phyloP scores from a whole-genome alignment of 2,113 vertebrate genomes.

The Platysternon megacephalum region DNA sequence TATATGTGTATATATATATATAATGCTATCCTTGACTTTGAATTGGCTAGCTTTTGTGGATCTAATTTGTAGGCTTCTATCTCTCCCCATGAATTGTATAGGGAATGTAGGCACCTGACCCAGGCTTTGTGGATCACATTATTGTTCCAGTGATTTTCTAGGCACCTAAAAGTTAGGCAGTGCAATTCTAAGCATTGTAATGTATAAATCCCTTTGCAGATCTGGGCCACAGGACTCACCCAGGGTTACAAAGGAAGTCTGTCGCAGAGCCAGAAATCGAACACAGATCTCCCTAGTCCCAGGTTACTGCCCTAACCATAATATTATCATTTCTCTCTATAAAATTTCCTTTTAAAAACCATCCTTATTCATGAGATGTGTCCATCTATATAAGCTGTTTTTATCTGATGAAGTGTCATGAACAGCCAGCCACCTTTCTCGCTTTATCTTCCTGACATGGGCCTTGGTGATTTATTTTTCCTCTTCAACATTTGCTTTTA shows the following conservation, averaged over 20 bases:
- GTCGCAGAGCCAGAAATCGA: neutral
- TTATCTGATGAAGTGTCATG: constrained; percentile 29
- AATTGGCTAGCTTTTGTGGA: no score
- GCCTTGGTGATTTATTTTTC: neutral
- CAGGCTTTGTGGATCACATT: neutral
- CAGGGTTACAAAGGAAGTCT: neutral
- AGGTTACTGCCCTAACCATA: neutral
- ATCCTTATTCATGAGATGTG: constrained; percentile 33
- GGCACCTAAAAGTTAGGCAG: neutral
- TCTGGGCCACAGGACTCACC: neutral
- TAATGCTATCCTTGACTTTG: no score
- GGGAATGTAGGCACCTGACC: neutral
- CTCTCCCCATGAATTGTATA: neutral
- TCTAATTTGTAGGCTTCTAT: neutral
- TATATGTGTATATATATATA: no score
- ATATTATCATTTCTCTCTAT: constrained; percentile 52
- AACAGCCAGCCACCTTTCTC: constrained; percentile 11
- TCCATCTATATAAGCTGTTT: constrained; percentile 31
- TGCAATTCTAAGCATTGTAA: neutral
- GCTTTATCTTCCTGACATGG: accelerated
- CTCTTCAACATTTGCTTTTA: constrained; percentile 56
- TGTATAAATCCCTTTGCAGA: neutral
- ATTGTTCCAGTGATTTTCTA: neutral
- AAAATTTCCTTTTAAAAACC: constrained; percentile 49
- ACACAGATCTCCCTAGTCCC: neutral